A percentile compares a stretch with the other conserved stretches of the same genome.
These are phyloP conservation scores for Donacobius atricapilla DNA, from an alignment of 2,113 vertebrate species.

Conservation along the genomic window DNA sequence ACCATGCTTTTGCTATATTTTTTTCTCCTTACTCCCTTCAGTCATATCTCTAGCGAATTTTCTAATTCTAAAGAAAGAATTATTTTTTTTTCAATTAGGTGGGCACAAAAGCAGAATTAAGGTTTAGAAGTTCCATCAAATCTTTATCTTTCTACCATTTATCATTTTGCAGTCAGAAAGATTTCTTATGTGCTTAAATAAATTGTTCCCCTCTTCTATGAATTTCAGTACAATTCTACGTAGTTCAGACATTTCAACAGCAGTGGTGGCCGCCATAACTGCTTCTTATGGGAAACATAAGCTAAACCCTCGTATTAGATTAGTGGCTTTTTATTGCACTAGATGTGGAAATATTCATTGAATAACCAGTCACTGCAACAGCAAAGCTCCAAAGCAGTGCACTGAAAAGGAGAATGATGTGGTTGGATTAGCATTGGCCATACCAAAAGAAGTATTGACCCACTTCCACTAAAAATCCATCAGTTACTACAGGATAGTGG, in stretches of 20 bases:
- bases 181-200: neutral
- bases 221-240: neutral
- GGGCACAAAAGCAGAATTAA: neutral
- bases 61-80: neutral
- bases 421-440: neutral
- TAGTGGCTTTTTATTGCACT: neutral
- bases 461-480: neutral
- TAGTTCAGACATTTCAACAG: neutral
- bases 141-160: neutral
- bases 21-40: neutral
- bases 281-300: neutral
- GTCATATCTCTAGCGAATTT: neutral
- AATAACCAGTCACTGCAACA: neutral
- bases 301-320: neutral
- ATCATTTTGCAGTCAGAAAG: neutral
- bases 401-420: neutral
- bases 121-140: neutral
- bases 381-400: neutral
- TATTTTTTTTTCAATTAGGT: neutral
- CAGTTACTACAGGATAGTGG: neutral
- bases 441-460: neutral
- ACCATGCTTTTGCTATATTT: neutral
- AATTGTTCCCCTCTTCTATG: neutral
- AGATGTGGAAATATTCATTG: neutral
- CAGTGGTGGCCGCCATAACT: neutral